Evolutionary conservation across 2,113 vertebrate species (phyloP).

Genomic region (Bubo blakistoni): DNA sequence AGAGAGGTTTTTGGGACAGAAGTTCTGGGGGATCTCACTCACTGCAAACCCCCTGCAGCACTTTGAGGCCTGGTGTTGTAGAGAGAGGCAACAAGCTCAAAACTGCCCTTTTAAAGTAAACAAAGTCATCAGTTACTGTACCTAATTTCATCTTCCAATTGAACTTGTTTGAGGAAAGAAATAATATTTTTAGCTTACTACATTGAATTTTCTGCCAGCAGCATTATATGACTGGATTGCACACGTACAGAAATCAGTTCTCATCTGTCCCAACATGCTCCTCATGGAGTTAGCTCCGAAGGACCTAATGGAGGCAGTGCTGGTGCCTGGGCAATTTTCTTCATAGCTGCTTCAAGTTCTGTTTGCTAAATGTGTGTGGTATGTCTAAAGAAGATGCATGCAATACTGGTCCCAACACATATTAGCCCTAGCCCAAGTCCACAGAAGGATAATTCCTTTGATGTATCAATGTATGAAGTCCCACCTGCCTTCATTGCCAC

Average conservation of each 20-base stretch:
- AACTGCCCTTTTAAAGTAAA: background rate
- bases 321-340: background rate
- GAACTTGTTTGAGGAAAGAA: background rate
- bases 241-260: constrained; percentile 15
- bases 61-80: background rate
- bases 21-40: background rate
- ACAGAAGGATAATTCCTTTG: background rate
- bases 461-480: background rate
- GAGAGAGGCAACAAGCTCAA: background rate
- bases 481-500: background rate
- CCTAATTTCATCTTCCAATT: background rate
- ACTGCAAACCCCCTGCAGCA: background rate
- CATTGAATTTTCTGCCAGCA: background rate
- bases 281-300: background rate
- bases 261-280: constrained; percentile 5
- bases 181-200: background rate
- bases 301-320: background rate
- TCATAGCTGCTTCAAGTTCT: background rate
- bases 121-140: background rate
- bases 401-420: background rate
- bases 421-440: background rate
- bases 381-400: background rate
- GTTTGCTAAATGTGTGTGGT: background rate
- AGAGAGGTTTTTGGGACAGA: background rate
- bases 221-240: background rate